These are phyloP conservation scores for Latrodectus elegans DNA, from an alignment of 2,888 invertebrate genomes.

Conservation along the genomic window DNA sequence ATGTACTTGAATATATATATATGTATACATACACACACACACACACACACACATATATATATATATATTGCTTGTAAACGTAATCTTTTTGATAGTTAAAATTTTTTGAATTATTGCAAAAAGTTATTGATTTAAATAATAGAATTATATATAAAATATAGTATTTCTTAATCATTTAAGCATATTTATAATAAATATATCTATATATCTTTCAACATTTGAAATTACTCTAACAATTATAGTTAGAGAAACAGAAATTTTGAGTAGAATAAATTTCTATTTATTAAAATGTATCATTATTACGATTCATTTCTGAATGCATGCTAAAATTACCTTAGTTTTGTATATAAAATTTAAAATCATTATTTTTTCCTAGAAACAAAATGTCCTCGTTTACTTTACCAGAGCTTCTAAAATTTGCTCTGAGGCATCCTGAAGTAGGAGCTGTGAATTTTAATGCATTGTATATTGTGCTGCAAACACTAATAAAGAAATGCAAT, in stretches of 20 bases:
- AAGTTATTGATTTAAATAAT: too few relatives aligned
- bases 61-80: too few relatives aligned
- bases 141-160: too few relatives aligned
- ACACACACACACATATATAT: too few relatives aligned
- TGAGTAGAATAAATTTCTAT: background rate
- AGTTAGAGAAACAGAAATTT: background rate
- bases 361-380: background rate
- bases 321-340: background rate
- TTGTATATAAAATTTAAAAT: background rate
- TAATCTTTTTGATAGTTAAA: too few relatives aligned
- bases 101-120: too few relatives aligned
- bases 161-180: too few relatives aligned
- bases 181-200: background rate
- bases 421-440: slow-evolving; percentile 84
- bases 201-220: background rate
- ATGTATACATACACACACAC: too few relatives aligned
- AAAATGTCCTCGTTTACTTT: slow-evolving; percentile 7
- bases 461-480: slow-evolving; percentile 83
- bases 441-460: slow-evolving; percentile 86
- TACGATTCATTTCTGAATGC: background rate
- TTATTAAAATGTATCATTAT: background rate
- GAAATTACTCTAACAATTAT: background rate
- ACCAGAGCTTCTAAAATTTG: slow-evolving; percentile 79
- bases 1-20: too few relatives aligned
- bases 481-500: slow-evolving; percentile 77